Base-by-base conservation (phyloP, 2,888 invertebrate species). In the Ormyrus pomaceus region DNA sequence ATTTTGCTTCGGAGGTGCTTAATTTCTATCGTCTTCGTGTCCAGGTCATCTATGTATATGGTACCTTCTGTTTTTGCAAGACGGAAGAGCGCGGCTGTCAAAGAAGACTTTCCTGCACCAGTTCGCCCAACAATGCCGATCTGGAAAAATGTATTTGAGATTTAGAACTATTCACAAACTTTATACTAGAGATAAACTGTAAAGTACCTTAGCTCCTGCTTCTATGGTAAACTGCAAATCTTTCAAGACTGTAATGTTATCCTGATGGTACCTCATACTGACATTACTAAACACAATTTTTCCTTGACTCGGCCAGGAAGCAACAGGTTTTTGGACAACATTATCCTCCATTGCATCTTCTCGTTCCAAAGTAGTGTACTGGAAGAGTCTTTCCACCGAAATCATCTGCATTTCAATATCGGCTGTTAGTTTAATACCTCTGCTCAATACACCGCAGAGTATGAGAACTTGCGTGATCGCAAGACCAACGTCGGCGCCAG, bases 371-470 rank as follows among this genome's bases (percentile, higher is more conserved):
- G 71, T 71, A 3, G 82, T 76, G 34, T 83, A 98, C 86, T 97
- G 97, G 7, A 96, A 86, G 2, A 83, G 94, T 84, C 97, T 92
- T 89, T 97, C 97, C 0, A 95, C 95, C 0, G 93, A 92, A 0
- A 93, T 93, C 92, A 94, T 92, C 81, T 93, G 92, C 83, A 93
- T 94, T 84, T 93, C 93, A 50, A 93, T 85, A 87, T 95, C 95
- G 0, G 94, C 94, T 62, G 94, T 94, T 86, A 95, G 94, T 79
- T 95, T 89, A 88, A 95, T 93, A 5, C 94, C 94, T 94, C 94
- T 95, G 85, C 92, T 92, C 65, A 93, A 90, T 83, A 92, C 88
- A 1, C 92, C 92, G 51, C 91, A 91, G 6, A 93, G 86, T 2
- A 91, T 91, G 59, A 93, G 90, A 6, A 91, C 89, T 85, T 93